Base-by-base conservation (phyloP, 1,140 invertebrate genomes). In the Scaptomyza montana region DNA sequence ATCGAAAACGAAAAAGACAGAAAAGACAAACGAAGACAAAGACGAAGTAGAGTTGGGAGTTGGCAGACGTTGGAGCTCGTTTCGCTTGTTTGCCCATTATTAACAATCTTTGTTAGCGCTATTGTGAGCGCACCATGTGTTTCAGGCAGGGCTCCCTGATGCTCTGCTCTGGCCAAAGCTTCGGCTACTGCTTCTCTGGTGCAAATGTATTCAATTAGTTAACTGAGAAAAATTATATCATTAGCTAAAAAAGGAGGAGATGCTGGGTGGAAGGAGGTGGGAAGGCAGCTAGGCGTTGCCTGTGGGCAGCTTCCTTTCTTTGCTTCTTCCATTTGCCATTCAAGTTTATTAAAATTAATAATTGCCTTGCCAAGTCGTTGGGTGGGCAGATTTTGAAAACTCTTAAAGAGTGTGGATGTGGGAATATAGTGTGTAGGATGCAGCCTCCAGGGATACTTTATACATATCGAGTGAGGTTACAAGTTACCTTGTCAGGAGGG, bases 171-270 rank as follows among this genome's bases (percentile, higher is more conserved):
- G 56, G 53, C 12, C 53, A 10, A 4, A 41, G 55, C 56, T 25
- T 59, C 47, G 8, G 9, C 33, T 36, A 6, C 33, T 6, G 8
- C 33, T 36, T 36, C 13, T 54, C 43, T 67, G 64, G 25, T 66
- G 77, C 79, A 89, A 89, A 87, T 89, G 84, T 87, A 89, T 89
- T 89, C 85, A 89, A 89, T 89, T 89, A 89, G 84, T 77, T 89
- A 89, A 89, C 84, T 84, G 79, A 89, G 84, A 89, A 89, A 89
- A 89, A 89, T 89, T 89, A 89, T 84, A 89, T 80, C 85, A 89
- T 89, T 89, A 89, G 84, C 82, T 54, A 12, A 53, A 76, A 41
- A 54, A 47, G 59, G 51, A 36, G 55, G 45, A 19, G 45, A 45
- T 41, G 33, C 7, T 2, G 13, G 16, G 9, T 5, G 19, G 21